Evolutionary conservation across 2,888 invertebrate genomes (phyloP).

Genomic region (Smittia sp.): DNA sequence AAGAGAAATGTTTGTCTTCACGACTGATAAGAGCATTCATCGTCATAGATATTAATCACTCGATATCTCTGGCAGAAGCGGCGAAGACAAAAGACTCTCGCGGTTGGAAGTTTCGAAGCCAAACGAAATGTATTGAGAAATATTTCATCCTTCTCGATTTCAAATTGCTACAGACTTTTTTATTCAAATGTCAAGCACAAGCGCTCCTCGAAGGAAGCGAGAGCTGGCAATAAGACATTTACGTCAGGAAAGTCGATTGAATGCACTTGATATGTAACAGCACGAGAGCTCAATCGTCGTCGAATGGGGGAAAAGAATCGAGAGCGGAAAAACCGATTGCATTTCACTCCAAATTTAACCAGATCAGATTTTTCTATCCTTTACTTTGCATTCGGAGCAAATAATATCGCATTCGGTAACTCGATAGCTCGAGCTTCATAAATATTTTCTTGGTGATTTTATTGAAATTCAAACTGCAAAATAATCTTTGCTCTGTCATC

Average conservation of each 20-base stretch:
- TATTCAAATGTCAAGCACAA: conserved; percentile 37
- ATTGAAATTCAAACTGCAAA: conserved; percentile 38
- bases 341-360: conserved; percentile 8
- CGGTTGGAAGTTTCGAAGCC: conserved; percentile 14
- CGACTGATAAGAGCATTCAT: conserved; percentile 18
- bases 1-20: conserved; percentile 5
- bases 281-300: not conserved
- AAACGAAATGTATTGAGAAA: conserved; percentile 1
- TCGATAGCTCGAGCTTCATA: not conserved
- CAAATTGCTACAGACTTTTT: conserved; percentile 37
- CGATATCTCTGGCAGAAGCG: not conserved
- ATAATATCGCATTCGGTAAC: not conserved
- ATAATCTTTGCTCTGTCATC: conserved; percentile 34
- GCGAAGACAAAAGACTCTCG: conserved; percentile 19
- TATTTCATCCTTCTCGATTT: conserved; percentile 26
- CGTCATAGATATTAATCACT: conserved; percentile 39
- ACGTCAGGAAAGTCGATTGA: conserved; percentile 13
- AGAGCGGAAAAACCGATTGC: not conserved
- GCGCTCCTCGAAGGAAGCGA: conserved; percentile 8
- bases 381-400: not conserved
- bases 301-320: not conserved
- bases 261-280: conserved; percentile 33
- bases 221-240: conserved; percentile 39
- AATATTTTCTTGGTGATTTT: conserved; percentile 15
- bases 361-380: not conserved